Base-by-base conservation (phyloP, 2,888 invertebrate genomes). In the Tolmerus cingulatus region DNA sequence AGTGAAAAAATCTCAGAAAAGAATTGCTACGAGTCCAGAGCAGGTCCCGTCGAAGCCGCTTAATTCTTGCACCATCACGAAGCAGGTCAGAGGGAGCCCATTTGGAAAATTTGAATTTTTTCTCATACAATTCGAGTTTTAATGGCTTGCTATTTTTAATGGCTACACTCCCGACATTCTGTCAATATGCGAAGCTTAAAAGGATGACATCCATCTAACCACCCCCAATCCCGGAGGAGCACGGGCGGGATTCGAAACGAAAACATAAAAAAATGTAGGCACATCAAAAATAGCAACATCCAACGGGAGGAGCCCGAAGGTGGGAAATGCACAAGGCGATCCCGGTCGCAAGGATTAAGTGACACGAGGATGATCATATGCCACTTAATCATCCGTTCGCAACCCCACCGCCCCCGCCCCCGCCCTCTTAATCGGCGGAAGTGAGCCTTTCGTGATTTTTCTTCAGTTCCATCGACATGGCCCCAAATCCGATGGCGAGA, bases 41-140 rank as follows among this genome's bases (percentile, higher is more conserved):
- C 27, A 19, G 40, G 43, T n/a, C 2, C 27, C 19, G 16, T 14
- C 14, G 12, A 74, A 86, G 55, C 86, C 86, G 37, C n/a, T 78
- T 86, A 88, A 88, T 87, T 84, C 77, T 88, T 88, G 88, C 88
- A 74, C 8, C 82, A 86, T 88, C 88, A 88, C 88, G 88, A 86
- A 88, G 55, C 86, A 82, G 86, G 76, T 57, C 76, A 34, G 37
- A 66, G 74, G 12, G 79, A 87, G 74, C 87, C 79, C 84, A 87
- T 79, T 76, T 51, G 78, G 81, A 82, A 87, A 87, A 87, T 85
- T 87, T 77, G 82, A 66, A 78, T 66, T 74, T 87, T 88, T 87
- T 88, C 86, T 82, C 82, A 81, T 57, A 74, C 86, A 74, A 76
- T 88, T 74, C 78, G 19, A 87, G 37, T 57, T 84, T 86, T 37